Conservation (phyloP, 1,140 invertebrate species). For the Drosophila dunni region DNA sequence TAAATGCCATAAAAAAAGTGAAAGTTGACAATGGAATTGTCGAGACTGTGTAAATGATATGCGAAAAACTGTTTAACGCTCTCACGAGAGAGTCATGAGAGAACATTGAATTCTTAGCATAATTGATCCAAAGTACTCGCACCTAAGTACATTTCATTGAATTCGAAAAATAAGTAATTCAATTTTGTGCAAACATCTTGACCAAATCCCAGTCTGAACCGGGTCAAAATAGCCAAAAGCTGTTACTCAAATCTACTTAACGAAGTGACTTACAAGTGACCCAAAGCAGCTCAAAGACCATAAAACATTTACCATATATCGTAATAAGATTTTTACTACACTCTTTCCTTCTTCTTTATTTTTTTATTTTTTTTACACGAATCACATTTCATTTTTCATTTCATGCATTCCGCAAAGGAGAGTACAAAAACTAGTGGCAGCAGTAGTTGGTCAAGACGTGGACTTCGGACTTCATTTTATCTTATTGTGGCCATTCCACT, state of each 20-base stretch:
- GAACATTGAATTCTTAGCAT: conserved; percentile 2
- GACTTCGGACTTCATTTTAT: conserved; percentile 49
- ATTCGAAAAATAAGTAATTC: conserved; percentile 32
- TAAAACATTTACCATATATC: conserved; percentile 33
- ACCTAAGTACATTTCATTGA: conserved; percentile 3
- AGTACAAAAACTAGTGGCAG: too few species aligned
- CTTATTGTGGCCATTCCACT: conserved; percentile 33
- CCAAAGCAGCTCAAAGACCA: conserved; percentile 14
- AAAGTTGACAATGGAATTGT: conserved; percentile 50
- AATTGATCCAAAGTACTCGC: conserved; percentile 15
- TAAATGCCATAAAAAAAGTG: conserved; percentile 70
- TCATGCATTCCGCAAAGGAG: conserved; percentile 27
- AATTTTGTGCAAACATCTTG: conserved; percentile 29
- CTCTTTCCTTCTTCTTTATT: neutral
- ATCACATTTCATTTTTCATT: conserved; percentile 49
- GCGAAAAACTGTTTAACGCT: conserved; percentile 11
- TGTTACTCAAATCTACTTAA: conserved; percentile 73
- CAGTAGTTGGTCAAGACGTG: conserved; percentile 24
- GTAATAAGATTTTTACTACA: conserved; percentile 71
- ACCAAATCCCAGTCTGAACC: conserved; percentile 32
- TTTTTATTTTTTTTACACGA: conserved; percentile 5
- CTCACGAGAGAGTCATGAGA: neutral
- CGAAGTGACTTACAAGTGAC: conserved; percentile 52
- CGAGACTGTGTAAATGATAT: conserved; percentile 39
- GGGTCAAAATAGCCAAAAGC: conserved; percentile 52